phyloP scores from a whole-genome alignment of 1,140 invertebrate genomes.

The Melanaphis sacchari region DNA sequence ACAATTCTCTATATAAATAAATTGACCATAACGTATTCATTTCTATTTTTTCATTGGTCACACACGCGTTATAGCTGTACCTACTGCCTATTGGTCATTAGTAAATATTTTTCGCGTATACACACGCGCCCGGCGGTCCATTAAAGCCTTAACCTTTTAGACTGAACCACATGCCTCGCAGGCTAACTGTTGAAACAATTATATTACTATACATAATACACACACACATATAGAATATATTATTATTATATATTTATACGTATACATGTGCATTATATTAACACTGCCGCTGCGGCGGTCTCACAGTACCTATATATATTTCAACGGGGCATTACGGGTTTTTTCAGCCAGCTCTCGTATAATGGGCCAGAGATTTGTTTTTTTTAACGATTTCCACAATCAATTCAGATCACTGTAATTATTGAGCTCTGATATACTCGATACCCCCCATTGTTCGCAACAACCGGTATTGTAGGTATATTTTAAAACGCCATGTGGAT shows the following conservation, averaged over 20 bases:
- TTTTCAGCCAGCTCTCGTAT: not conserved
- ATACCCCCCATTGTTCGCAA: not conserved
- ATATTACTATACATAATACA: not conserved
- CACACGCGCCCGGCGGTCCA: not conserved
- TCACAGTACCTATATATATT: not conserved
- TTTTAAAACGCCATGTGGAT: not conserved
- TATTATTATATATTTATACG: not conserved
- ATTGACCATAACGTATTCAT: not conserved
- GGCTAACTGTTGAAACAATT: constrained; percentile 3
- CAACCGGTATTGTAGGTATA: constrained; percentile 13
- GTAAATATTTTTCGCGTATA: not conserved
- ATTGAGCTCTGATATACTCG: not conserved
- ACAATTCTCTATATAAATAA: not conserved
- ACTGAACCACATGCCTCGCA: not conserved
- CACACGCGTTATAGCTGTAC: not conserved
- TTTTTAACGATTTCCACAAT: constrained; percentile 16
- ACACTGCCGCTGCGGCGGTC: not conserved
- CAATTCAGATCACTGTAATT: not conserved
- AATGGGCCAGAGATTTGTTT: not conserved
- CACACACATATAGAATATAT: not conserved
- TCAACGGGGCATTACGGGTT: not conserved
- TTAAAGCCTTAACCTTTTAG: constrained; percentile 5
- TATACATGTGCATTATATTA: not conserved
- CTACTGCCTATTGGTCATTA: not conserved
- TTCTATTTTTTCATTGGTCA: not conserved